Evolutionary conservation across 2,888 invertebrate species (phyloP), one percentile per base, ranked within the genome.

Genomic region (Philonicus albiceps): DNA sequence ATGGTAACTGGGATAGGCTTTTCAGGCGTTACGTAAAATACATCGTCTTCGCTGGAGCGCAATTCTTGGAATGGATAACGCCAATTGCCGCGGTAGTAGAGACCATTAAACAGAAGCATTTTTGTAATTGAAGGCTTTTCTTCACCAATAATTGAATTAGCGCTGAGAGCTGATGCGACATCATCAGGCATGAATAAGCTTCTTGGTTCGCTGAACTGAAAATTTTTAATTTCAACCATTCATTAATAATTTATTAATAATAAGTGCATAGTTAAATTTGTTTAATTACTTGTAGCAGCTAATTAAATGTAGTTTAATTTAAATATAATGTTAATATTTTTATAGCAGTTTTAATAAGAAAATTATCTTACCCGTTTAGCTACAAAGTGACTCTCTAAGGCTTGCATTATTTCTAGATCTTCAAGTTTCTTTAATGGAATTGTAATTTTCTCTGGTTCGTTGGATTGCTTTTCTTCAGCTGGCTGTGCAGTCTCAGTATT

Each of bases 81-180:
- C 97, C 97, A 97, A 13, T 94, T 94, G n/a, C 96, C 96, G 88
- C 95, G 95, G 93, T 96, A 96, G 91, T 96, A 96, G 89, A 97
- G 93, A 0, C 96, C 96, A 89, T 96, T 96, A 89, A 96, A 95
- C 78, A 97, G 93, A 43, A 97, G 91, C 92, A 96, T 93, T 89
- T 94, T 92, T 0, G 95, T 94, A 86, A 90, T 90, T 74, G 90
- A 89, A 19, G 89, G 90, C 2, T 87, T 74, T 16, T 90, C 89
- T 1, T 90, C 93, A 78, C 93, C 94, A 64, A 94, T 94, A 76
- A 95, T 93, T 49, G 94, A 94, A 89, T 94, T 95, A 5, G 94
- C 94, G 88, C 94, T 95, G 78, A 95, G 90, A 11, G 94, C 94
- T 0, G 94, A 93, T 0, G 94, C 91, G 19, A 94, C 93, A 88